Base-by-base conservation (phyloP, 2,888 invertebrate genomes). In the Ditylenchus weischeri region DNA sequence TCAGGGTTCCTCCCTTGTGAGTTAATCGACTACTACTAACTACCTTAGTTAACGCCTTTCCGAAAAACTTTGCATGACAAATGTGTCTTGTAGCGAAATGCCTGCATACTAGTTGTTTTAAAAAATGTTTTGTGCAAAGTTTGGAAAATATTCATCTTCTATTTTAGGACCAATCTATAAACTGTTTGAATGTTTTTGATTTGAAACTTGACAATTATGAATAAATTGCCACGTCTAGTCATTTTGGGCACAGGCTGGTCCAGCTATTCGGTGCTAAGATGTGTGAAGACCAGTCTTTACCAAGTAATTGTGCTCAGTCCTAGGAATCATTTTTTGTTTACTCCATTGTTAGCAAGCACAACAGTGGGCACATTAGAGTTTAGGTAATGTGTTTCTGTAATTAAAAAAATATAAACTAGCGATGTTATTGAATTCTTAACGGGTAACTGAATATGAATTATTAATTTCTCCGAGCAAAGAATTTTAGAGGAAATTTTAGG, bases 281-380 rank as follows among this genome's bases (percentile, higher is more conserved):
- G 38, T 35, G 36, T 59, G 13, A 59, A 59, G 13, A 38, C 62
- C n/a, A 38, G 19, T n/a, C 47, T 23, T 47, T 62, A 43, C 43
- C 11, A 11, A 21, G 62, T 62, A 13, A 21, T 48, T 38, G 62
- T 47, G 38, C 3, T 43, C 21, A 23, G 43, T 36, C 85, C 85
- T 6, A 69, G 85, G 47, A 85, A 85, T 72, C 84, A 85, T 71
- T 85, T 85, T 77, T 78, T 85, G 60, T 85, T 85, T 75, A 85
- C 85, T 8, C 85, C 85, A 5, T 75, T 85, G 7, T 76, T 85
- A 18, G 79, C 82, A 62, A 84, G 84, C 68, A 85, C 85, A 4
- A 85, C 85, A 38, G 85, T 85, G 19, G 85, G 85, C 43, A 85
- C 85, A 2, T 72, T 85, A 13, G 85, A 71, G 48, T 71, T 71